Evolutionary conservation across 2,113 vertebrate genomes (phyloP).

Genomic region (Riparia riparia): DNA sequence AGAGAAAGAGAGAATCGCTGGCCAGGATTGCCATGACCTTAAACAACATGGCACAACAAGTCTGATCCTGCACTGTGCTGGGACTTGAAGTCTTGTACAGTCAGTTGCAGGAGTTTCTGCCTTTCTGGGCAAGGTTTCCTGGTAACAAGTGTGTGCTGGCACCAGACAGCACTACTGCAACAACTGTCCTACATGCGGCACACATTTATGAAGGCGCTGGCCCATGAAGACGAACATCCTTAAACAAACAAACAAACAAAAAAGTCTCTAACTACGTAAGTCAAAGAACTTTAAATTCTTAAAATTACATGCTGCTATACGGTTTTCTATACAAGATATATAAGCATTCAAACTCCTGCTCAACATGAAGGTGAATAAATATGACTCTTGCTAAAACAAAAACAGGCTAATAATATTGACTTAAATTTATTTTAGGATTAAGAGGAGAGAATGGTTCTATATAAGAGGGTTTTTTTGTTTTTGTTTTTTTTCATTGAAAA

Average conservation of each 20-base stretch:
- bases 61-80: neutral
- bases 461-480: neutral
- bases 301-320: neutral
- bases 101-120: neutral
- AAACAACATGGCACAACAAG: neutral
- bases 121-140: neutral
- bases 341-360: neutral
- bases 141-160: neutral
- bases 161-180: neutral
- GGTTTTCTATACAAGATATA: neutral
- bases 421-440: neutral
- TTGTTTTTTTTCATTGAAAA: neutral
- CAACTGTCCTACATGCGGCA: neutral
- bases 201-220: neutral
- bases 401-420: neutral
- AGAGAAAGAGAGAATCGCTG: neutral
- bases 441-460: neutral
- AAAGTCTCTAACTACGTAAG: neutral
- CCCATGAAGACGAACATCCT: neutral
- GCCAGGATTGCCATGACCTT: neutral
- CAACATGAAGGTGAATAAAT: neutral
- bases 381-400: neutral
- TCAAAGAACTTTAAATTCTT: neutral
- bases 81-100: neutral
- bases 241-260: neutral